Evolutionary conservation across 1,140 invertebrate genomes (phyloP).

Genomic region (Cydia amplana): DNA sequence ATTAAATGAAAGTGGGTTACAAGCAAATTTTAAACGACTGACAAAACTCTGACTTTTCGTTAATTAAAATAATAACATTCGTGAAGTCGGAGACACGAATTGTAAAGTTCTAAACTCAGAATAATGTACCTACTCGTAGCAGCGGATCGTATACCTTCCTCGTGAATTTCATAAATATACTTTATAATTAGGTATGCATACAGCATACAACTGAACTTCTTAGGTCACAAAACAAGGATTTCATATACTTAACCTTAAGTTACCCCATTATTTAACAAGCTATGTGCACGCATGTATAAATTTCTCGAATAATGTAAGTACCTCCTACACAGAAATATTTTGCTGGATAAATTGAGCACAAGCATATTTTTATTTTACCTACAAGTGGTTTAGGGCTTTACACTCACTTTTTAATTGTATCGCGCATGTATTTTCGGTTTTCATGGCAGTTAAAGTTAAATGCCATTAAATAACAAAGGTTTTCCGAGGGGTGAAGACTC

Average conservation of each 20-base stretch:
- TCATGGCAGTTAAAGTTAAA: too few species aligned
- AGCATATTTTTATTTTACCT: too few species aligned
- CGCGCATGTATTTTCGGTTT: neutral
- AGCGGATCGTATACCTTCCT: neutral
- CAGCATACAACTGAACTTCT: neutral
- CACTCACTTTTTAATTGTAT: neutral
- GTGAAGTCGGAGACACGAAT: slow-evolving; percentile 25
- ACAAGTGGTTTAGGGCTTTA: too few species aligned
- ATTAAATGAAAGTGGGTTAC: slow-evolving; percentile 22
- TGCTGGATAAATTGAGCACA: too few species aligned
- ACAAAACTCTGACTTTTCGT: slow-evolving; percentile 13
- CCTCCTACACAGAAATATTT: too few species aligned
- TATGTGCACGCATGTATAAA: too few species aligned
- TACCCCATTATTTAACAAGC: neutral
- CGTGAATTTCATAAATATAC: neutral
- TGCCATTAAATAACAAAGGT: too few species aligned
- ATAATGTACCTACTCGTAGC: neutral
- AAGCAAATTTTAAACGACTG: neutral
- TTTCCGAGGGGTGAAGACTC: neutral
- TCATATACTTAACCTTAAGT: neutral
- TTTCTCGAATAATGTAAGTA: too few species aligned
- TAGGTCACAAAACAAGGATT: too few species aligned
- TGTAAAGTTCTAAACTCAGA: slow-evolving; percentile 24
- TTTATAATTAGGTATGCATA: neutral
- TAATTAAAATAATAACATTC: slow-evolving; percentile 29